Conservation (phyloP, 2,113 vertebrate genomes). For the Platysternon megacephalum region DNA sequence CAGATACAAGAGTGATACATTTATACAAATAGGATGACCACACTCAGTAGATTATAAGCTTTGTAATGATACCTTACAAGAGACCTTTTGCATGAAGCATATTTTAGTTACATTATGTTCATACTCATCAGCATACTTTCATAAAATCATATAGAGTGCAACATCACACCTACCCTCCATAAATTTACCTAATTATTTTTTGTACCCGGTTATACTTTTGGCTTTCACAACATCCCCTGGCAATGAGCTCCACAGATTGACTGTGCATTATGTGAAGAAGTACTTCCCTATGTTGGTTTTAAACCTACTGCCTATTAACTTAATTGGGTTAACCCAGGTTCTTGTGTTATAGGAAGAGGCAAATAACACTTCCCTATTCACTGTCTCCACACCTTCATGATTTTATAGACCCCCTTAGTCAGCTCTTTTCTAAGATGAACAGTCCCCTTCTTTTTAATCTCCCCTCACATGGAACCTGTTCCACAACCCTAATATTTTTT, state of each 20-base stretch:
- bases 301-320: background rate
- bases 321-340: background rate
- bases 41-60: no score
- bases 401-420: background rate
- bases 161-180: background rate
- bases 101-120: no score
- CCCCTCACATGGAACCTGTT: background rate
- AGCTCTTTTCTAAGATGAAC: background rate
- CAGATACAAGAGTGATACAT: no score
- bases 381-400: no score
- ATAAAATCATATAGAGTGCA: no score
- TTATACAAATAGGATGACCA: no score
- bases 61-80: no score
- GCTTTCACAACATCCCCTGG: background rate
- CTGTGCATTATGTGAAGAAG: background rate
- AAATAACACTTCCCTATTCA: background rate
- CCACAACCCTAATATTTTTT: no score
- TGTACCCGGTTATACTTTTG: background rate
- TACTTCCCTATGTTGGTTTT: background rate
- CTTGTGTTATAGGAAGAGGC: background rate
- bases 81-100: no score
- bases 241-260: background rate
- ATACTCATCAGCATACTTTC: no score
- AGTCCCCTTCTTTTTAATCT: background rate
- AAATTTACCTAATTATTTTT: background rate